phyloP scores from a whole-genome alignment of 2,888 invertebrate species.

The Spilosoma lubricipeda region DNA sequence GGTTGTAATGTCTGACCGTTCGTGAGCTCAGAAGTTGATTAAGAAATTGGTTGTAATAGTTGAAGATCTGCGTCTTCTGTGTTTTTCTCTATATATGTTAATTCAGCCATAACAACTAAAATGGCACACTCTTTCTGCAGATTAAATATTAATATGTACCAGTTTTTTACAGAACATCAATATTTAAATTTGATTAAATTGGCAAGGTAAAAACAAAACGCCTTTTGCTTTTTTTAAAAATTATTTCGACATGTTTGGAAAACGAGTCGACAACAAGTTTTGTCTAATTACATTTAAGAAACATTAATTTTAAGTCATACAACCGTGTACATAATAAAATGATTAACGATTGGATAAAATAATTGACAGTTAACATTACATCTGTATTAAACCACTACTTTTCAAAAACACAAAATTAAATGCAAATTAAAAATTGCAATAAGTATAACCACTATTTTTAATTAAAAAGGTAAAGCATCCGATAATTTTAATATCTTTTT shows the following conservation, averaged over 20 bases:
- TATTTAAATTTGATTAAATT: neutral
- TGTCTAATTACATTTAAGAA: neutral
- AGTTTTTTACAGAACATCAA: neutral
- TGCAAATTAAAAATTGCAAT: neutral
- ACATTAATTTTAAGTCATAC: neutral
- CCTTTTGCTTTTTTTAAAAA: neutral
- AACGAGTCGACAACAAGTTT: neutral
- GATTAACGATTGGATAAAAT: neutral
- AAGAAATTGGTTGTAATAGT: neutral
- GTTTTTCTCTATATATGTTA: no score
- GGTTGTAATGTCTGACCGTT: neutral
- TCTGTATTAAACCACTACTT: neutral
- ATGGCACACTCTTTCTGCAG: neutral
- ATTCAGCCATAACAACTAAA: neutral
- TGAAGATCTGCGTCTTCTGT: no score
- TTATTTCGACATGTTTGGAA: neutral
- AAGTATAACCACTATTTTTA: neutral
- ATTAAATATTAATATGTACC: neutral
- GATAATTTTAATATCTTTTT: conserved; percentile 13
- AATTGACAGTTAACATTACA: neutral
- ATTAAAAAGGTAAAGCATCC: conserved; percentile 2
- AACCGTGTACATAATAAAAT: neutral
- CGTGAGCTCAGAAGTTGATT: neutral
- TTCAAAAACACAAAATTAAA: neutral
- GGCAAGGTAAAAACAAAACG: no score